These are phyloP conservation scores for Amorpha juglandis DNA, from an alignment of 2,888 invertebrate genomes.

Conservation along the genomic window DNA sequence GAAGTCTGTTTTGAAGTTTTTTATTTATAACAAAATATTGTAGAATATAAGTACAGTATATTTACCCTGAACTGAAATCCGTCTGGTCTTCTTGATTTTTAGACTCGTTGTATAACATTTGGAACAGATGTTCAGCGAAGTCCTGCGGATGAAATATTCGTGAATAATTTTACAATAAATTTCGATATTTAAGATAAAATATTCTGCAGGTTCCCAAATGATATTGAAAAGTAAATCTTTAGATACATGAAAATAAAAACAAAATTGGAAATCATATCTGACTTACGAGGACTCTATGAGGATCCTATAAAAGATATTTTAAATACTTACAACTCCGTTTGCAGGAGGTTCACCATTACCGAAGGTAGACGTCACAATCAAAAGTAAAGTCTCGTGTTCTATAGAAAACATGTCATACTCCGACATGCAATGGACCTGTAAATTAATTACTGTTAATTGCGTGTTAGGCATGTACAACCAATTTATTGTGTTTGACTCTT, in stretches of 20 bases:
- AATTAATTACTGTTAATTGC: slow-evolving; percentile 3
- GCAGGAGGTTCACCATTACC: slow-evolving; percentile 99
- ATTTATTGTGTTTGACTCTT: no score
- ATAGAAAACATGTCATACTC: slow-evolving; percentile 97
- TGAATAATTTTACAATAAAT: slow-evolving; percentile 20
- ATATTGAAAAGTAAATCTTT: neutral
- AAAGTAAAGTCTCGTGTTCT: slow-evolving; percentile 95
- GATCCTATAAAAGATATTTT: neutral
- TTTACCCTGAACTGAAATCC: slow-evolving; percentile 48
- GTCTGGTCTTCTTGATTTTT: slow-evolving; percentile 56
- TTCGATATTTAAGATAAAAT: slow-evolving; percentile 7
- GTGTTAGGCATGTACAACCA: no score
- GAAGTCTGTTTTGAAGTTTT: no score
- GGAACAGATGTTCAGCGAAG: slow-evolving; percentile 70
- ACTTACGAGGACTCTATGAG: no score
- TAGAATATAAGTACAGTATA: neutral
- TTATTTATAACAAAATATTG: no score
- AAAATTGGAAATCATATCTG: neutral
- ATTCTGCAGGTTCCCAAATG: neutral
- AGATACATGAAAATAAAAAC: neutral
- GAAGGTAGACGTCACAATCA: slow-evolving; percentile 97
- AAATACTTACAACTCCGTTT: slow-evolving; percentile 92
- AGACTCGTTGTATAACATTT: slow-evolving; percentile 69
- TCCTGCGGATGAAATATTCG: slow-evolving; percentile 48
- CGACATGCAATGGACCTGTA: slow-evolving; percentile 94